Conservation (phyloP, 2,888 invertebrate genomes). For the Drosophila anceps region DNA sequence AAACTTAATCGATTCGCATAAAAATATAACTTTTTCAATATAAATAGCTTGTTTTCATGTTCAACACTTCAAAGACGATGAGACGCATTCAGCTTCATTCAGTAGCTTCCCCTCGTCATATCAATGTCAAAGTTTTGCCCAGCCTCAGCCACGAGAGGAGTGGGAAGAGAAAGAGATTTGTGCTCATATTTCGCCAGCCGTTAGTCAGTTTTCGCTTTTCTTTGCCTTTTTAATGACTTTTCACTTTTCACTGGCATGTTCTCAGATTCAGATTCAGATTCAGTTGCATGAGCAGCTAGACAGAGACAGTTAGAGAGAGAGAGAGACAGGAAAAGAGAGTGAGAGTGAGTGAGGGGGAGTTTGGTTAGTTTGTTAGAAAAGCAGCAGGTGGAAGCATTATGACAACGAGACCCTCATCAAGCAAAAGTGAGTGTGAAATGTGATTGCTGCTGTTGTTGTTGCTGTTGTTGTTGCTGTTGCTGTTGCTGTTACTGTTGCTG, state of each 20-base stretch:
- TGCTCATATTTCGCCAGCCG: conserved; percentile 66
- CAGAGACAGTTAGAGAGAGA: not conserved
- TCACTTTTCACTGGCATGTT: conserved; percentile 74
- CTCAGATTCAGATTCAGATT: conserved; percentile 60
- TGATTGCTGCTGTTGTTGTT: conserved; percentile 31
- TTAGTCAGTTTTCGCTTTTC: conserved; percentile 75
- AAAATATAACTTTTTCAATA: conserved; percentile 26
- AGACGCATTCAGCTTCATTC: conserved; percentile 9
- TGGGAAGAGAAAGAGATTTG: conserved; percentile 10
- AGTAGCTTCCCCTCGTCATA: conserved; percentile 49
- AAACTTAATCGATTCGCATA: conserved; percentile 31
- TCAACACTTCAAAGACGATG: conserved; percentile 23
- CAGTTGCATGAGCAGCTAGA: conserved; percentile 60
- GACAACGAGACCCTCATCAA: conserved; percentile 64
- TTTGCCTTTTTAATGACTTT: conserved; percentile 71
- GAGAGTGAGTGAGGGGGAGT: conserved; percentile 2
- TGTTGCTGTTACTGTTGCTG: not conserved
- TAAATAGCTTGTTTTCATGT: conserved; percentile 26
- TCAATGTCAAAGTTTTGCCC: conserved; percentile 54
- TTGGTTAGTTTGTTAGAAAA: conserved; percentile 9
- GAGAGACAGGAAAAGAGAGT: not conserved
- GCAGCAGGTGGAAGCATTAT: conserved; percentile 58
- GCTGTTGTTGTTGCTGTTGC: not conserved
- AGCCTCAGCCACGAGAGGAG: not conserved
- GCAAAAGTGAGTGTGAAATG: conserved; percentile 74